Percentiles rank a stretch among this genome's conserved stretches.
phyloP scores from a whole-genome alignment of 2,113 vertebrate species.

The Chunga burmeisteri region DNA sequence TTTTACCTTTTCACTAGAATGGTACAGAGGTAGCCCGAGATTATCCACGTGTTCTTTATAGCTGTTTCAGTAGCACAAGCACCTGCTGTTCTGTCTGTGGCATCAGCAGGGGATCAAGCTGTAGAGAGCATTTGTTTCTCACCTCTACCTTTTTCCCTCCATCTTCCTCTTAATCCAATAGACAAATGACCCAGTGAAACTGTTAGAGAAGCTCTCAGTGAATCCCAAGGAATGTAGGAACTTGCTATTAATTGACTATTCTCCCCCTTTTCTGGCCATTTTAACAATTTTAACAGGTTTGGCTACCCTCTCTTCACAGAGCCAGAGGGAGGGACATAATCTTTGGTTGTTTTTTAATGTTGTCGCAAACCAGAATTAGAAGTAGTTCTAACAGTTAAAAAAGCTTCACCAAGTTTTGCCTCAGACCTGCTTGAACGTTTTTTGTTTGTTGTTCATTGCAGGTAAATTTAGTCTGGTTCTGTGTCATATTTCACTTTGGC shows the following conservation, averaged over 20 bases:
- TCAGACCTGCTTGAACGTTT: not conserved
- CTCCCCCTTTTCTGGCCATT: not conserved
- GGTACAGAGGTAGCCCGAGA: not conserved
- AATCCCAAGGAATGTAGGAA: not conserved
- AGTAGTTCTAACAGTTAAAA: not conserved
- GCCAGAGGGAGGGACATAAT: not conserved
- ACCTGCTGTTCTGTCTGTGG: not conserved
- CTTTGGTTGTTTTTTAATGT: not conserved
- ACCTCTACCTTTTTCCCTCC: not conserved
- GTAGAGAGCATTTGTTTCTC: not conserved
- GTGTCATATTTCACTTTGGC: not conserved
- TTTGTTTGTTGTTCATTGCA: not conserved
- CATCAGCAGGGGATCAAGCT: not conserved
- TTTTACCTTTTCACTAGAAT: not conserved
- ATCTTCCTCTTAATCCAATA: slow-evolving; percentile 8
- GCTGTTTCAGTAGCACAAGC: not conserved
- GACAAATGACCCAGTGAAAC: not conserved
- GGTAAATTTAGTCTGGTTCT: not conserved
- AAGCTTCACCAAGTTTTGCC: not conserved
- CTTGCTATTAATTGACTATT: not conserved
- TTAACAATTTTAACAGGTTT: not conserved
- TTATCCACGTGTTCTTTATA: not conserved
- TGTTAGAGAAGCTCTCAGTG: not conserved
- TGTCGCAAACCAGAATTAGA: not conserved
- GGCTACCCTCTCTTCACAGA: not conserved